A percentile compares a stretch with the other conserved stretches of the same genome.
phyloP scores from a whole-genome alignment of 2,888 invertebrate species.

The Sphinx pinastri region DNA sequence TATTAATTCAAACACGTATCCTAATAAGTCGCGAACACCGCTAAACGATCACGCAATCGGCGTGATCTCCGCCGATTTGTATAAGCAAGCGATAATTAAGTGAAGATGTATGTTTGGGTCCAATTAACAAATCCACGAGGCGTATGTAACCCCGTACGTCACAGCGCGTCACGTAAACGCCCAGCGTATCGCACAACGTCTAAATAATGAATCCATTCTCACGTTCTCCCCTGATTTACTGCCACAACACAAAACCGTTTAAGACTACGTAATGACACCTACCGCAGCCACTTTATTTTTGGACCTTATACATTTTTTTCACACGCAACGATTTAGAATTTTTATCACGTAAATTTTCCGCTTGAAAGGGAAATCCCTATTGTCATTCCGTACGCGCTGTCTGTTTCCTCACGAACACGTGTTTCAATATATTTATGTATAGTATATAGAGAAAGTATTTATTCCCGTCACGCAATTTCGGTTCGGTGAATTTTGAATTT shows the following conservation, averaged over 20 bases:
- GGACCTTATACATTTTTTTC: constrained; percentile 78
- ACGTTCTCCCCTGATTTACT: constrained; percentile 78
- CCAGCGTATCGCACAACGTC: constrained; percentile 59
- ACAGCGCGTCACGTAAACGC: constrained; percentile 42
- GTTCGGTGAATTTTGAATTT: constrained; percentile 65
- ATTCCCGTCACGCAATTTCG: constrained; percentile 80
- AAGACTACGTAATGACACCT: constrained; percentile 78
- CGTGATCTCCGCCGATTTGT: constrained; percentile 21
- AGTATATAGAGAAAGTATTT: constrained; percentile 65
- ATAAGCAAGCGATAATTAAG: constrained; percentile 19
- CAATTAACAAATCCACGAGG: constrained; percentile 22
- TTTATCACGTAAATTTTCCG: constrained; percentile 83
- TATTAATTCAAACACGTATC: constrained; percentile 12
- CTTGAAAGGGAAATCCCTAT: constrained; percentile 82
- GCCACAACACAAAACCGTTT: constrained; percentile 67
- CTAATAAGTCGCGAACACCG: constrained; percentile 13
- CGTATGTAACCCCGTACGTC: constrained; percentile 21
- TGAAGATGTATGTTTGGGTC: constrained; percentile 6
- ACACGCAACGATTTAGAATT: constrained; percentile 80
- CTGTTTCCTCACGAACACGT: constrained; percentile 81
- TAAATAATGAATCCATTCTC: constrained; percentile 77
- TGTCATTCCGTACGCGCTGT: constrained; percentile 75
- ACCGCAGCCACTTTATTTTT: constrained; percentile 80
- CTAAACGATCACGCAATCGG: constrained; percentile 20
- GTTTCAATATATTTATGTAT: constrained; percentile 68